phyloP scores from a whole-genome alignment of 2,888 invertebrate genomes.

The Pseudolycoriella hygida region DNA sequence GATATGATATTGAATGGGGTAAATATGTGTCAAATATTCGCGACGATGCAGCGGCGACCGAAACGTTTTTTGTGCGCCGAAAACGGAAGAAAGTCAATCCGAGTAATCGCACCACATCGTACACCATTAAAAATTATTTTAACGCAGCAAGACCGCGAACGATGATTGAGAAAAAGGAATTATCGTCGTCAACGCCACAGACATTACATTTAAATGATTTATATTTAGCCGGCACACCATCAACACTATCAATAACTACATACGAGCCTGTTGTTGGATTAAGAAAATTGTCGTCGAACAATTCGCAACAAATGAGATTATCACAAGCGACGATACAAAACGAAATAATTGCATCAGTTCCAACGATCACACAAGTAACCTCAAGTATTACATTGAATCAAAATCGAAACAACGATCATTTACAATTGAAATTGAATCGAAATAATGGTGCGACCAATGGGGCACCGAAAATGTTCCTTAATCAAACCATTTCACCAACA shows the following conservation, averaged over 20 bases:
- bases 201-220: too few relatives aligned
- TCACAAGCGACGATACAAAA: background rate
- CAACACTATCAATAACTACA: too few relatives aligned
- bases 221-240: too few relatives aligned
- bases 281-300: background rate
- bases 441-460: too few relatives aligned
- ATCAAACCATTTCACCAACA: background rate
- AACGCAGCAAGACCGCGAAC: too few relatives aligned
- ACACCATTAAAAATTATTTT: background rate
- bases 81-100: background rate
- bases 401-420: too few relatives aligned
- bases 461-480: too few relatives aligned
- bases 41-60: background rate
- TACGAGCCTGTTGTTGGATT: too few relatives aligned
- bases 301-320: background rate
- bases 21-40: background rate
- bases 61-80: background rate
- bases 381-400: too few relatives aligned
- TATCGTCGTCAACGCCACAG: too few relatives aligned
- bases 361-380: background rate
- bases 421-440: too few relatives aligned
- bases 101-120: background rate
- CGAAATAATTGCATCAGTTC: background rate
- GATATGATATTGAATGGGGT: background rate
- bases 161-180: too few relatives aligned